Percentiles rank a stretch among this genome's conserved stretches.
phyloP scores from a whole-genome alignment of 2,797 vertebrate genomes.

The Pangasius krempfi region DNA sequence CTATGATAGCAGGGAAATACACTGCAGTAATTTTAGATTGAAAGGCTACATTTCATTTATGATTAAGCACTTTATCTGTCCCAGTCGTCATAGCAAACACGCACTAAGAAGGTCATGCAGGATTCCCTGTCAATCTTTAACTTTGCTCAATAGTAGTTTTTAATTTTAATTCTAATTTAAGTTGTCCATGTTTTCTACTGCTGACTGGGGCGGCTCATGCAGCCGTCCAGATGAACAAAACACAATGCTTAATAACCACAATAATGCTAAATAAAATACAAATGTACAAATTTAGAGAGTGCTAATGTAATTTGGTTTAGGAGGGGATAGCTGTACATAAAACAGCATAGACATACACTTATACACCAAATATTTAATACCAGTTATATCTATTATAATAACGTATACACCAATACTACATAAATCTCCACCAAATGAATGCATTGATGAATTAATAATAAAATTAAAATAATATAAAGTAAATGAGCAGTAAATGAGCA shows the following conservation, averaged over 20 bases:
- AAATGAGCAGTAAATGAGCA: neutral
- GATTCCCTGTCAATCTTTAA: neutral
- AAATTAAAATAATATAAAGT: neutral
- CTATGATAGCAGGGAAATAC: neutral
- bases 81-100: constrained; percentile 4
- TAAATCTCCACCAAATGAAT: neutral
- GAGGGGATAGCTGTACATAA: neutral
- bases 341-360: neutral
- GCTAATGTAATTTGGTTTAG: neutral
- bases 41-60: constrained; percentile 60
- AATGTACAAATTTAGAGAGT: neutral
- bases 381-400: neutral
- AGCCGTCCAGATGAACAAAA: neutral
- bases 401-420: neutral
- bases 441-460: neutral
- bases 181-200: neutral
- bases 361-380: neutral
- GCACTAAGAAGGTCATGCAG: neutral
- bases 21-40: constrained; percentile 59
- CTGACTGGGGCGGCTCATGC: neutral
- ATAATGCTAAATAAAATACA: neutral
- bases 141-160: neutral
- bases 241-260: neutral
- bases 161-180: neutral
- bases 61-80: constrained; percentile 50